These are phyloP conservation scores for Mesorhabditis spiculigera DNA, from an alignment of 2,888 invertebrate species.

Conservation along the genomic window DNA sequence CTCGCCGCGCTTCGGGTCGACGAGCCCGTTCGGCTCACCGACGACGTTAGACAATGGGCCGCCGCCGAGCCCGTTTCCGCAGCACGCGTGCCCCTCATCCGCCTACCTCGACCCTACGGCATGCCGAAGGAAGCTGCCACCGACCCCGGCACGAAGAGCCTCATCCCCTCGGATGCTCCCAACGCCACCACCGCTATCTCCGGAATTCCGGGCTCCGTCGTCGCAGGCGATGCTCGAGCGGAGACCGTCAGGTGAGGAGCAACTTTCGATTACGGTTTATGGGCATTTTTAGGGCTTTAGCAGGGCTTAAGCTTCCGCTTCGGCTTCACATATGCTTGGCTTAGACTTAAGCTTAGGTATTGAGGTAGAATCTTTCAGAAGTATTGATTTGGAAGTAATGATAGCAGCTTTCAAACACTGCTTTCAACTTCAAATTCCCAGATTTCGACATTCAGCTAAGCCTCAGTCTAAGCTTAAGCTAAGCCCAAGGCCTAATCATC, in stretches of 20 bases:
- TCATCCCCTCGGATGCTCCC: conserved; percentile 44
- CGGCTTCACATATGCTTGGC: background rate
- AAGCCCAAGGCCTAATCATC: background rate
- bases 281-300: background rate
- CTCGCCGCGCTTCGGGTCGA: conserved; percentile 1
- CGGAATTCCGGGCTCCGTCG: conserved; percentile 31
- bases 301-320: background rate
- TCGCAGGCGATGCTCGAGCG: conserved; percentile 27
- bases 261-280: background rate
- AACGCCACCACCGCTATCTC: conserved; percentile 44
- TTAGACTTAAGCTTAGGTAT: background rate
- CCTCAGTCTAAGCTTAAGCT: background rate
- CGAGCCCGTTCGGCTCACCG: background rate
- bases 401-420: too few species aligned
- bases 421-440: too few species aligned
- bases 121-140: conserved; percentile 38
- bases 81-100: conserved; percentile 30
- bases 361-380: background rate
- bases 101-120: conserved; percentile 33
- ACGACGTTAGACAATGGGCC: background rate
- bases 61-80: conserved; percentile 1
- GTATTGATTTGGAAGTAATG: too few species aligned
- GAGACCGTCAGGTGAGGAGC: conserved; percentile 25
- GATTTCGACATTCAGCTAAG: too few species aligned
- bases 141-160: conserved; percentile 36